These are phyloP conservation scores for Amphiprion clarkii DNA, from an alignment of 2,797 vertebrate genomes.

Conservation along the genomic window DNA sequence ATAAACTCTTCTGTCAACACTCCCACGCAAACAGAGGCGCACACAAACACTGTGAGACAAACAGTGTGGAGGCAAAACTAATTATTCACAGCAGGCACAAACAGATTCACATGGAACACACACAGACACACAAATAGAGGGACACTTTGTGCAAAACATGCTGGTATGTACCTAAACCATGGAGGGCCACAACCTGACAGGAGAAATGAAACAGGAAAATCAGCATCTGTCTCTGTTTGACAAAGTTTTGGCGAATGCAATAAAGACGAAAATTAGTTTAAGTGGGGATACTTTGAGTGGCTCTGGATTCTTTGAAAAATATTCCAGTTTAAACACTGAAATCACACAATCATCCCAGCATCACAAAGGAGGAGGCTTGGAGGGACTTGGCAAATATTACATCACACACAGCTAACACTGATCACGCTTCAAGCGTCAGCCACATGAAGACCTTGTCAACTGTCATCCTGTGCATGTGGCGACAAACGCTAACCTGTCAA, in stretches of 20 bases:
- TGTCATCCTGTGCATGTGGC: conserved; percentile 36
- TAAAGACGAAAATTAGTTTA: neutral
- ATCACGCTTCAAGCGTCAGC: conserved; percentile 38
- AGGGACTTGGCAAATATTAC: conserved; percentile 32
- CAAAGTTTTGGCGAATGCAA: too few species aligned
- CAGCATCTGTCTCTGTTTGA: too few species aligned
- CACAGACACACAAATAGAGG: conserved; percentile 17
- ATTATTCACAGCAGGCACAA: conserved; percentile 43
- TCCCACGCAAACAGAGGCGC: conserved; percentile 16
- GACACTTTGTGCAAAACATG: conserved; percentile 26
- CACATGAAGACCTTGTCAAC: conserved; percentile 48
- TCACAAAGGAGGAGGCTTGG: conserved; percentile 24
- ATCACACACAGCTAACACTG: conserved; percentile 39
- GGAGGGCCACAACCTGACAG: conserved; percentile 4
- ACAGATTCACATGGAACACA: conserved; percentile 18
- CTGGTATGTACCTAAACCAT: conserved; percentile 14
- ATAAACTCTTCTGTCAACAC: conserved; percentile 31
- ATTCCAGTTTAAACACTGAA: conserved; percentile 7
- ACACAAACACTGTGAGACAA: conserved; percentile 44
- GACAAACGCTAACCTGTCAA: conserved; percentile 39
- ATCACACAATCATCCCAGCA: neutral
- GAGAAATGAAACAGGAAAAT: neutral
- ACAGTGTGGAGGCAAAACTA: conserved; percentile 51
- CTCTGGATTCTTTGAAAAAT: conserved; percentile 8
- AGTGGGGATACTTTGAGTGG: conserved; percentile 12